Percentiles rank a stretch among this genome's conserved stretches.
Evolutionary conservation across 1,140 invertebrate species (phyloP).

Genomic region (Megalopta genalis): DNA sequence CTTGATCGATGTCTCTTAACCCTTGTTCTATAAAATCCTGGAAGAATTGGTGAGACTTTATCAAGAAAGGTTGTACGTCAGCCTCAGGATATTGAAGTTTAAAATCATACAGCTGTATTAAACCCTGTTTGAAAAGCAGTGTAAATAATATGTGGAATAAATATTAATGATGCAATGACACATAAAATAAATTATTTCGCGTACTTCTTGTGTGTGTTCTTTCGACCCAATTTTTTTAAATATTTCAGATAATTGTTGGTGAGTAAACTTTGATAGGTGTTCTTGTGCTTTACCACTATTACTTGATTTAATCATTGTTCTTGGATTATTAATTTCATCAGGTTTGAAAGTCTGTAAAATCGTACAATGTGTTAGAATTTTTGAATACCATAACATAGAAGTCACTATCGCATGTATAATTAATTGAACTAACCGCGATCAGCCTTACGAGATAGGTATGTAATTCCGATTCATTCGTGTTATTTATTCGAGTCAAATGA

Average conservation of each 20-base stretch:
- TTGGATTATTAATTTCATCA: slow-evolving; percentile 78
- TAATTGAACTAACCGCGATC: slow-evolving; percentile 82
- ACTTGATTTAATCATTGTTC: slow-evolving; percentile 74
- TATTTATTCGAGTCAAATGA: slow-evolving; percentile 89
- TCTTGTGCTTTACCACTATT: slow-evolving; percentile 75
- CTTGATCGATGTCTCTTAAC: slow-evolving; percentile 88
- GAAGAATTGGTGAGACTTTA: slow-evolving; percentile 94
- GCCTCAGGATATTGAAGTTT: slow-evolving; percentile 94
- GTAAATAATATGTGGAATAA: neutral
- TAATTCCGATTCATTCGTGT: slow-evolving; percentile 90
- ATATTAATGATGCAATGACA: neutral
- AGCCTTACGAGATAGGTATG: slow-evolving; percentile 89
- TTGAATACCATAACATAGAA: neutral
- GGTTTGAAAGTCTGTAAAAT: slow-evolving; percentile 79
- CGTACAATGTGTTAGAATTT: slow-evolving; percentile 23
- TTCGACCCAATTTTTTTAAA: slow-evolving; percentile 95
- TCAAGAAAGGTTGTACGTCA: slow-evolving; percentile 91
- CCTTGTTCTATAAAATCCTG: slow-evolving; percentile 95
- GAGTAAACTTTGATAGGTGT: slow-evolving; percentile 86
- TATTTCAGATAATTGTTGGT: slow-evolving; percentile 93
- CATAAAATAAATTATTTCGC: slow-evolving; percentile 24
- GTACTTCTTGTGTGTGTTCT: slow-evolving; percentile 90
- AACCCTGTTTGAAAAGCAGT: slow-evolving; percentile 81
- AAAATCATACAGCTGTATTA: slow-evolving; percentile 94
- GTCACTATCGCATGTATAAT: neutral